A percentile compares a stretch with the other conserved stretches of the same genome.
phyloP scores from a whole-genome alignment of 2,113 vertebrate species.

The Chloropsis hardwickii region DNA sequence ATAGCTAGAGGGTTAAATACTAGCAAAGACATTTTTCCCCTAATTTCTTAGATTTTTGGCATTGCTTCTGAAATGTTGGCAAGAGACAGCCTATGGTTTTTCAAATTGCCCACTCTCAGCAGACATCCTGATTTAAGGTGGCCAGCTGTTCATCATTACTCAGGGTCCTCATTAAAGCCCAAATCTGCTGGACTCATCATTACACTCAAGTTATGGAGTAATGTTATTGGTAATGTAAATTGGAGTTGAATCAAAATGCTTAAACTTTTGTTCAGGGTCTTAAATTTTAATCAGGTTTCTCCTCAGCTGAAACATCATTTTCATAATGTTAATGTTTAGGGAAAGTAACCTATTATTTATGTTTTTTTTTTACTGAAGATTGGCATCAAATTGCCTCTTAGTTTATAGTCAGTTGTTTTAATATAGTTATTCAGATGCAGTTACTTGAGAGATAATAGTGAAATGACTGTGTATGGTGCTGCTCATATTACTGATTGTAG shows the following conservation, averaged over 20 bases:
- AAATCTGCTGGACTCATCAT: constrained; percentile 57
- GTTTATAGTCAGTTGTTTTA: neutral
- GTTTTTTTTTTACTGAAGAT: neutral
- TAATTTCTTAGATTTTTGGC: constrained; percentile 20
- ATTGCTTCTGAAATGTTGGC: constrained; percentile 28
- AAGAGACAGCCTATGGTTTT: constrained; percentile 17
- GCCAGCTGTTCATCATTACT: constrained; percentile 63
- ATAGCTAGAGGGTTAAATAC: neutral
- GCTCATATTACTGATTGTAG: neutral
- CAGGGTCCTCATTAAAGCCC: constrained; percentile 39
- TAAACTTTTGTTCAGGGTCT: neutral
- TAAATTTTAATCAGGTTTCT: neutral
- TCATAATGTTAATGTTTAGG: neutral
- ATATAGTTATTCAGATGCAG: neutral
- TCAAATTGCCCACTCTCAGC: constrained; percentile 52
- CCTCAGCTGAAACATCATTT: neutral
- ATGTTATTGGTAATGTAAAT: neutral
- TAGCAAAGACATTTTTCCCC: neutral
- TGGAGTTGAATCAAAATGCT: neutral
- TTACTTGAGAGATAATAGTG: neutral
- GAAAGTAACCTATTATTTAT: neutral
- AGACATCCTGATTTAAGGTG: constrained; percentile 57
- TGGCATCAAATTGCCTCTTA: neutral
- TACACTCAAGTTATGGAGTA: neutral
- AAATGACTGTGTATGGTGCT: neutral